phyloP scores from a whole-genome alignment of 2,888 invertebrate species.

The Leptura quadrifasciata region DNA sequence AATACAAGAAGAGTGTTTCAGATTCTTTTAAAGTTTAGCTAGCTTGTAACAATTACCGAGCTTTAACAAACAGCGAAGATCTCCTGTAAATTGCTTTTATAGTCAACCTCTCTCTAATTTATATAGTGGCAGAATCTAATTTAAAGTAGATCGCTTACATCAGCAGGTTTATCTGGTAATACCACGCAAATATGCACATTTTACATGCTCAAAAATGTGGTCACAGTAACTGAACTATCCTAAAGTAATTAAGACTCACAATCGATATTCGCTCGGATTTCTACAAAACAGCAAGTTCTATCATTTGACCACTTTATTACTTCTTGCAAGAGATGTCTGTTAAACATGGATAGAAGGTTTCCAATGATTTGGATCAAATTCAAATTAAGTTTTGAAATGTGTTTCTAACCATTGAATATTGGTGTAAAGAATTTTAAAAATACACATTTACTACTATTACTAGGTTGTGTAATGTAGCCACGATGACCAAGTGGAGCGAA shows the following conservation, averaged over 20 bases:
- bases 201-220: conserved; percentile 13
- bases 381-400: neutral
- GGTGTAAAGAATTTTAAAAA: neutral
- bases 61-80: conserved; percentile 25
- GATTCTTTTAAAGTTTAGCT: neutral
- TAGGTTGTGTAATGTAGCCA: too few relatives aligned
- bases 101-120: conserved; percentile 36
- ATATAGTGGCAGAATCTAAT: conserved; percentile 38
- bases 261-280: conserved; percentile 12
- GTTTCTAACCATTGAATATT: neutral
- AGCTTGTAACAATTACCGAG: conserved; percentile 22
- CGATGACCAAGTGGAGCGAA: too few relatives aligned
- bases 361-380: neutral
- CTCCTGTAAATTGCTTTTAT: conserved; percentile 33
- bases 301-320: neutral
- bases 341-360: neutral
- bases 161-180: conserved; percentile 29
- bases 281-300: neutral
- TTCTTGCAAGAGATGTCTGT: neutral
- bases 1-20: neutral
- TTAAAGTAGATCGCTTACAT: conserved; percentile 36
- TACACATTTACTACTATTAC: too few relatives aligned
- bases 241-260: conserved; percentile 13
- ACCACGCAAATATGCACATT: conserved; percentile 34
- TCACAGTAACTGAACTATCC: neutral